Percentiles rank a stretch among this genome's conserved stretches.
phyloP scores from a whole-genome alignment of 1,140 invertebrate genomes.

The Babylonia areolata region DNA sequence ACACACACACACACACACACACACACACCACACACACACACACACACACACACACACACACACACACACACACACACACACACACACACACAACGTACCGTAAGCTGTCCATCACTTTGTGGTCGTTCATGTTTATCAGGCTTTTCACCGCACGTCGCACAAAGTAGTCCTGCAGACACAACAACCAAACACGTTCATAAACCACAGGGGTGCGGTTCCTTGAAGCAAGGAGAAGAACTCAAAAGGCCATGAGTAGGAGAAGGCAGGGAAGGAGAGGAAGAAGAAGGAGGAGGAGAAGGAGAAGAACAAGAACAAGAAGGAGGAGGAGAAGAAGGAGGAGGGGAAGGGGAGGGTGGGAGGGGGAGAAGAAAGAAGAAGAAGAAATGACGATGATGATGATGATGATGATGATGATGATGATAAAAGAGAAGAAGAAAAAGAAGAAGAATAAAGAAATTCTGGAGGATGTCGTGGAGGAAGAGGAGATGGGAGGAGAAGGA shows the following conservation, averaged over 20 bases:
- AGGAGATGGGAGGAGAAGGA: too few relatives aligned
- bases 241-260: background rate
- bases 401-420: too few relatives aligned
- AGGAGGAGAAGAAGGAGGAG: background rate
- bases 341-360: background rate
- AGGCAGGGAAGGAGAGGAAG: background rate
- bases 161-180: constrained; percentile 40
- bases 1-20: background rate
- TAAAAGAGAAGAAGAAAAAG: too few relatives aligned
- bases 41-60: background rate
- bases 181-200: background rate
- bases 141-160: constrained; percentile 40
- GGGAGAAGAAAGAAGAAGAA: background rate
- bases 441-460: too few relatives aligned
- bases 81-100: constrained; percentile 35
- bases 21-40: background rate
- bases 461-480: too few relatives aligned
- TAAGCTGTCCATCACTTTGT: constrained; percentile 37
- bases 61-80: too few relatives aligned
- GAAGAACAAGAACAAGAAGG: background rate
- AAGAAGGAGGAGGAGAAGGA: background rate
- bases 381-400: too few relatives aligned
- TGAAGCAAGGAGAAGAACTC: background rate
- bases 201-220: background rate
- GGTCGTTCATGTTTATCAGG: constrained; percentile 44